phyloP scores from a whole-genome alignment of 2,797 vertebrate genomes.

The Gorsachius magnificus region DNA sequence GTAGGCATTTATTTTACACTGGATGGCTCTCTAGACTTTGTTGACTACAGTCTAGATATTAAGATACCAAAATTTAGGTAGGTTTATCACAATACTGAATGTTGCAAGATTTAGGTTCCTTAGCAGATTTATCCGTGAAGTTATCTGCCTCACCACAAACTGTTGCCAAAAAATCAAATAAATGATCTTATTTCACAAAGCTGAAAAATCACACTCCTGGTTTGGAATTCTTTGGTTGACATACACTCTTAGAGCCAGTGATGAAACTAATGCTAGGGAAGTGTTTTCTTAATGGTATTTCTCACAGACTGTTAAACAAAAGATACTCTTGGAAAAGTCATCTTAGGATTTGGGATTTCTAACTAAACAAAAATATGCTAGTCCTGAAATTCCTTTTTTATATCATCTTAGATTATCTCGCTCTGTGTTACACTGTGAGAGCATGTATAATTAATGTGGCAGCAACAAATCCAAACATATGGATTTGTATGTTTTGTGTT shows the following conservation, averaged over 20 bases:
- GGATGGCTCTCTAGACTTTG: not conserved
- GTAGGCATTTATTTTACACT: not conserved
- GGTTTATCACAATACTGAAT: not conserved
- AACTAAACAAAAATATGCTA: not conserved
- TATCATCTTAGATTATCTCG: not conserved
- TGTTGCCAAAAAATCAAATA: not conserved
- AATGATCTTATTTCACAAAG: not conserved
- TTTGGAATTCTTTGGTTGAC: not conserved
- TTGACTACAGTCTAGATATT: not conserved
- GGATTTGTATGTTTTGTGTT: constrained; percentile 50
- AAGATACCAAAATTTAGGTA: not conserved
- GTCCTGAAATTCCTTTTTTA: not conserved
- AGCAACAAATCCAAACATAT: constrained; percentile 47
- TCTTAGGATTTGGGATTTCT: not conserved
- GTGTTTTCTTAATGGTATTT: not conserved
- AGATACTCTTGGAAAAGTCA: not conserved
- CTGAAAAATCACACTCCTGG: not conserved
- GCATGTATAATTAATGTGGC: constrained; percentile 34
- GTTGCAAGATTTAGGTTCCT: not conserved
- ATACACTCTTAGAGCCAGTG: not conserved
- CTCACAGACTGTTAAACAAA: not conserved
- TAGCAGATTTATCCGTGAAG: not conserved
- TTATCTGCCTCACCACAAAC: not conserved
- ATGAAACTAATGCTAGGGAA: not conserved
- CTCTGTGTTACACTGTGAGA: not conserved